phyloP scores from a whole-genome alignment of 2,113 vertebrate species.

The Cebidichthys violaceus region DNA sequence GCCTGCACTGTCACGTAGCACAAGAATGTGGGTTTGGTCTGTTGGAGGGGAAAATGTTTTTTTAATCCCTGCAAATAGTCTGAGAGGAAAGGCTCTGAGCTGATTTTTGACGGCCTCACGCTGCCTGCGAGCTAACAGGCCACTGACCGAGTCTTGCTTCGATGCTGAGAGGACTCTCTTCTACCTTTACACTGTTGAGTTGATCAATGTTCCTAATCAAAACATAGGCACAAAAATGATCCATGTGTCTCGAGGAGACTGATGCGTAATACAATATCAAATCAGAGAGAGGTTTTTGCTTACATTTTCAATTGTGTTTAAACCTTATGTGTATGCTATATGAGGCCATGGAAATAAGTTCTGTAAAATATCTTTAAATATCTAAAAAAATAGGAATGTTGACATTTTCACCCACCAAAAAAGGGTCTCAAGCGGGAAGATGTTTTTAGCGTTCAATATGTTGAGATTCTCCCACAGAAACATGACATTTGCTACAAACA shows the following conservation, averaged over 20 bases:
- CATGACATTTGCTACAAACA: background rate
- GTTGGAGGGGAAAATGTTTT: slow-evolving; percentile 42
- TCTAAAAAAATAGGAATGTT: too few relatives aligned
- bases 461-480: background rate
- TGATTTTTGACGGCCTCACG: slow-evolving; percentile 4
- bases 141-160: background rate
- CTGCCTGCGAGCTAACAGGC: background rate
- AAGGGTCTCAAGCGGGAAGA: background rate
- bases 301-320: background rate
- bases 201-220: background rate
- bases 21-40: slow-evolving; percentile 64
- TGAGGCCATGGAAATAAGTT: background rate
- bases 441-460: background rate
- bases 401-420: background rate
- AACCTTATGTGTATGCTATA: background rate
- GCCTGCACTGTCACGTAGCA: slow-evolving; percentile 56
- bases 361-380: background rate
- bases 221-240: background rate
- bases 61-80: slow-evolving; percentile 50
- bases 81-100: background rate
- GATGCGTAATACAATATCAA: background rate
- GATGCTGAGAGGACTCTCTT: background rate
- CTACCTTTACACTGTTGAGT: background rate
- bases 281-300: background rate
- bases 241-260: background rate